Evolutionary conservation across 2,888 invertebrate genomes (phyloP), one percentile per base, ranked within the genome.

Genomic region (Athalia rosae): DNA sequence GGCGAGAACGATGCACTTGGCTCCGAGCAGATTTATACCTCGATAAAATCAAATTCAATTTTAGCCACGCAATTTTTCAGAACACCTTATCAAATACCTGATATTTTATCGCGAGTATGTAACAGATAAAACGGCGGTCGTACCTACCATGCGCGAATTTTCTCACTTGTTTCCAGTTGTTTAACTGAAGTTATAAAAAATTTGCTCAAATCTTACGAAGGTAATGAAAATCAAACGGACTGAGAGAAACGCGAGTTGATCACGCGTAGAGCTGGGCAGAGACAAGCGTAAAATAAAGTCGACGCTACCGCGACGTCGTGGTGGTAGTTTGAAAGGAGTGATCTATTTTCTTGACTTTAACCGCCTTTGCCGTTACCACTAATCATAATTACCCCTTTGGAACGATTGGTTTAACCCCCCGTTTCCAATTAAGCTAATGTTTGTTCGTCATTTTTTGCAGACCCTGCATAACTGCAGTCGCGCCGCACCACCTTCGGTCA

Each of bases 11-110:
- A 71, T 71, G 71, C 71, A 71, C 56, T 71, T 58, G 71, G 71
- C 56, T 71, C n/a, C 28, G 43, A 71, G 45, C 48, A 74, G 74
- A 74, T 74, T 74, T 74, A 74, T 74, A 50, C 61, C 15, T 15
- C 50, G 74, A 74, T 74, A 74, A 74, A 74, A 74, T 74, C 47
- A 61, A 74, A 74, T 74, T 74, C 74, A 74, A 74, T 74, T 74
- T 74, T 48, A 61, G 15, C 59, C 61, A 7, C 59, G 61, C 59
- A 48, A 74, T 61, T 61, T 74, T 59, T 74, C 50, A 61, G 61
- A 74, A 48, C 48, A 48, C 3, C 28, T 67, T 64, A 8, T 11
- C 13, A 8, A 61, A n/a, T 15, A 61, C 13, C 8, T 15, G 61
- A 13, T 61, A 13, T 5, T 15, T 61, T 61, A 13, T 13, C n/a